Evolutionary conservation across 2,113 vertebrate species (phyloP).

Genomic region (Megatriorchis doriae): DNA sequence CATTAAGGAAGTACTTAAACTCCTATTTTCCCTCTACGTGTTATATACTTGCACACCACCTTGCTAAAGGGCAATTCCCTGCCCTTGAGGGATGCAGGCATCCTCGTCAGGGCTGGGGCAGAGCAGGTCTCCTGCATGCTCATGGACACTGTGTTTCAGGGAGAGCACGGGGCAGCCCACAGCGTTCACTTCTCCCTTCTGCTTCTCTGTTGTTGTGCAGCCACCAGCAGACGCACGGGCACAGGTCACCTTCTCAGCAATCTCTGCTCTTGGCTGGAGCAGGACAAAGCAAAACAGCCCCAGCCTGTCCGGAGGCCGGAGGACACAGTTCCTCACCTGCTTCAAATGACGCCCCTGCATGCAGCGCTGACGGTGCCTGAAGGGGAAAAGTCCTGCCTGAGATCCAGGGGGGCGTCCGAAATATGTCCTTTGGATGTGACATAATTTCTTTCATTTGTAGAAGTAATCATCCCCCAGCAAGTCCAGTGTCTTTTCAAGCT

Average conservation of each 20-base stretch:
- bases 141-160: background rate
- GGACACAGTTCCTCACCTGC: background rate
- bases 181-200: background rate
- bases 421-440: background rate
- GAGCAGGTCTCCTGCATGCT: background rate
- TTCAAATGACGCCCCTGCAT: background rate
- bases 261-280: background rate
- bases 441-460: background rate
- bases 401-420: background rate
- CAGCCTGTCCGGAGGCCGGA: background rate
- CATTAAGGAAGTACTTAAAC: background rate
- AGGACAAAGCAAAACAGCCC: background rate
- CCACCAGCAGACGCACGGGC: background rate
- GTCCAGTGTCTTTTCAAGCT: background rate
- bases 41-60: background rate
- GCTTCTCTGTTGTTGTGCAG: background rate
- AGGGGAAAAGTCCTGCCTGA: background rate
- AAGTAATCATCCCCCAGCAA: background rate
- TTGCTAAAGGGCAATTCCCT: background rate
- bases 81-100: background rate
- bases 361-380: background rate
- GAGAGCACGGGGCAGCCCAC: background rate
- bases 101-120: background rate
- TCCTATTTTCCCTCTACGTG: background rate
- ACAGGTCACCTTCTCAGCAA: background rate